Evolutionary conservation across 2,113 vertebrate genomes (phyloP).

Genomic region (Picathartes gymnocephalus): DNA sequence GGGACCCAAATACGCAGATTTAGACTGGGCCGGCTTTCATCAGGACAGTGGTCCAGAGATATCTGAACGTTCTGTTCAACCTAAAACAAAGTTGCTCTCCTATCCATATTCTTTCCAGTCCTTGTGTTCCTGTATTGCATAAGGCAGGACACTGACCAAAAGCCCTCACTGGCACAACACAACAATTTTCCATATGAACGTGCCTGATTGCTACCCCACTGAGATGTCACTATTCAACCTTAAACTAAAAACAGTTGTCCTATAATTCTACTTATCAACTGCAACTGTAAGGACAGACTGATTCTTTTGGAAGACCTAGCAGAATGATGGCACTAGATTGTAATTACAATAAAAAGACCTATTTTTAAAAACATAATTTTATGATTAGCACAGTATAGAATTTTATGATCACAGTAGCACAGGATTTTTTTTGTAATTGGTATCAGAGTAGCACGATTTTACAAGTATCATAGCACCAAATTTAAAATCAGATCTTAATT

Average conservation of each 20-base stretch:
- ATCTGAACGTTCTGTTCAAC: not conserved
- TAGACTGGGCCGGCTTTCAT: not conserved
- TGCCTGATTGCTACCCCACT: not conserved
- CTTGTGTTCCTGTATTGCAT: not conserved
- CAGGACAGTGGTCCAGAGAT: not conserved
- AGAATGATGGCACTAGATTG: not conserved
- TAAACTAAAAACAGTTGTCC: not conserved
- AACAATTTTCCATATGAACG: not conserved
- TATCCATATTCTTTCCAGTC: not conserved
- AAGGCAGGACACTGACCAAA: not conserved
- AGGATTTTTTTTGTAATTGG: not conserved
- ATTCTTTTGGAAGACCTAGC: not conserved
- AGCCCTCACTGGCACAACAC: not conserved
- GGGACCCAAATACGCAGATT: not conserved
- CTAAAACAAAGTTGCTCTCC: not conserved
- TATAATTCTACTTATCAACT: not conserved
- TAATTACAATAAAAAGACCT: not conserved
- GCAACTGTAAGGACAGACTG: not conserved
- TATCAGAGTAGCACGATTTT: not conserved
- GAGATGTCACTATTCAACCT: slow-evolving; percentile 18
- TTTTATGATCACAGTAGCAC: not conserved
- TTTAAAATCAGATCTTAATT: not conserved
- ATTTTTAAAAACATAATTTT: not conserved
- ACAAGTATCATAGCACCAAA: not conserved
- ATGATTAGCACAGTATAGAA: not conserved